Evolutionary conservation across 2,888 invertebrate genomes (phyloP).

Genomic region (Chrysodeixis includens): DNA sequence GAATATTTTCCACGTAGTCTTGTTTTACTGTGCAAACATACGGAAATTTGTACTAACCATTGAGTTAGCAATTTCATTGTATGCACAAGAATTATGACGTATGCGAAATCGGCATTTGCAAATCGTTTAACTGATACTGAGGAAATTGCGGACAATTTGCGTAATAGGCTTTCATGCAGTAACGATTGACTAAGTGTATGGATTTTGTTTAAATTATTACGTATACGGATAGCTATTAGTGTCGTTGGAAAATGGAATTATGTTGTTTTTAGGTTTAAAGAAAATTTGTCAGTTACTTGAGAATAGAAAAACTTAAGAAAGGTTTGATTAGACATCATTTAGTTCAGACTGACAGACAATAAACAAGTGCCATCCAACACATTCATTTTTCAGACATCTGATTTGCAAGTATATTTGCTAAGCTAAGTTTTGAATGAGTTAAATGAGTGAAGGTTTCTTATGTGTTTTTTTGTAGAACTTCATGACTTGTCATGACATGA

Average conservation of each 20-base stretch:
- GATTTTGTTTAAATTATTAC: slow-evolving; percentile 59
- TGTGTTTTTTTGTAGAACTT: too few species aligned
- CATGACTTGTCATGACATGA: too few species aligned
- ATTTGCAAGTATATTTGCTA: too few species aligned
- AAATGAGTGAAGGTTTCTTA: too few species aligned
- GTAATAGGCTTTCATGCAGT: slow-evolving; percentile 79
- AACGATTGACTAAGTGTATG: slow-evolving; percentile 56
- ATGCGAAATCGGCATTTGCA: slow-evolving; percentile 87
- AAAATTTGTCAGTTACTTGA: too few species aligned
- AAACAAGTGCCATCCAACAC: too few species aligned
- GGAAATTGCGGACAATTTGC: slow-evolving; percentile 87
- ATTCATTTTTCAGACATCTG: too few species aligned
- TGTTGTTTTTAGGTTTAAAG: slow-evolving; percentile 14
- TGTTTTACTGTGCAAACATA: slow-evolving; percentile 73
- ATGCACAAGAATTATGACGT: slow-evolving; percentile 87
- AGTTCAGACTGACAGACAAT: too few species aligned
- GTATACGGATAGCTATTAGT: slow-evolving; percentile 31
- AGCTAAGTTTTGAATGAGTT: too few species aligned
- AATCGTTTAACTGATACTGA: slow-evolving; percentile 85
- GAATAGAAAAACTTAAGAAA: background rate
- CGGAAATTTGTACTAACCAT: slow-evolving; percentile 79
- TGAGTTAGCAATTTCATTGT: slow-evolving; percentile 87
- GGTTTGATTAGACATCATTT: background rate
- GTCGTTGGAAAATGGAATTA: slow-evolving; percentile 14
- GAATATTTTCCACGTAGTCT: slow-evolving; percentile 47